Base-by-base conservation (phyloP, 2,797 vertebrate species). In the Percopsis omiscomaycus region DNA sequence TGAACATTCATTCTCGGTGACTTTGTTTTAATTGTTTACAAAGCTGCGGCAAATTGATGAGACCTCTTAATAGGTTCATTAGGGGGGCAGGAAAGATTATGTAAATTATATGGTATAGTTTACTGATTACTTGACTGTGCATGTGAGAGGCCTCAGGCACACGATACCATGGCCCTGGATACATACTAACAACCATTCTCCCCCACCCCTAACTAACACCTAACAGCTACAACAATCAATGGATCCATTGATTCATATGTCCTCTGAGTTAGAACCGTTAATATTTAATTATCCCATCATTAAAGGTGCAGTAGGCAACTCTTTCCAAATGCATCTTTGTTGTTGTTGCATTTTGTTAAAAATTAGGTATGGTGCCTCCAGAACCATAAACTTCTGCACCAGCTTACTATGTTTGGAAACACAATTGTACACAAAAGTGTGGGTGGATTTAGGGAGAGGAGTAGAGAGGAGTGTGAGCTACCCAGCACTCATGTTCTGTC, bases 41-140 rank as follows among this genome's bases (percentile, higher is more conserved):
- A 71, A 71, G 74, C 61, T 55, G 55, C 44, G 62, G 69, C 9
- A 66, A 78, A 80, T 84, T 77, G 83, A 80, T 78, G 69, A 84
- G 61, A 82, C 55, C 50, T 64, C 68, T 73, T 63, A 68, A 68
- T 30, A 55, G 64, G 68, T 59, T 62, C 64, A 27, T 71, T 62
- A 50, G 59, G 55, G 62, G 47, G 32, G 57, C 66, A 54, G 52
- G 65, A 22, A 73, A 53, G 47, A 71, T 67, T 44, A 27, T 67
- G 57, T 67, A 13, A 58, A 66, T 79, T 72, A 72, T 55, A 55
- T 78, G 14, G 3, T 15, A 42, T 22, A 55, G 11, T 22, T 30
- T 66, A 55, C 45, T 49, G 48, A 61, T 53, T 56, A 68, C 59
- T 32, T 69, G 61, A 72, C 49, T 65, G 59, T 29, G 55, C 55